These are phyloP conservation scores for Macrotrachela quadricornifera DNA, from an alignment of 1,140 invertebrate genomes.

Conservation along the genomic window DNA sequence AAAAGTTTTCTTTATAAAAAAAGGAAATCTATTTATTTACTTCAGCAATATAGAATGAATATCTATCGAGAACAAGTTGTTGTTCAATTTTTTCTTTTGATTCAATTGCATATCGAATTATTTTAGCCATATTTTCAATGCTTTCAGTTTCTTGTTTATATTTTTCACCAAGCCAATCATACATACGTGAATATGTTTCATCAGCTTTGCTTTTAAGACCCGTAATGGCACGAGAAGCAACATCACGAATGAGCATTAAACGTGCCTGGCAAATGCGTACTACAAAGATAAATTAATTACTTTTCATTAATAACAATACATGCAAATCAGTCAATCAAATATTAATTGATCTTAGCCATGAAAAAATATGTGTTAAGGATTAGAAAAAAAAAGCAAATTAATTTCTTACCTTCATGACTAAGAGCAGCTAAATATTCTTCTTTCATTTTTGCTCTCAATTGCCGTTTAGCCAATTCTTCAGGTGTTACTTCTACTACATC, in stretches of 20 bases:
- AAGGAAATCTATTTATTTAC: conserved; percentile 10
- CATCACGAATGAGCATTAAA: conserved; percentile 19
- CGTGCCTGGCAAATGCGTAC: conserved; percentile 14
- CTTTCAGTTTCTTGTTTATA: conserved; percentile 29
- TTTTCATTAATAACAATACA: no score
- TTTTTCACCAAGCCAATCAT: conserved; percentile 27
- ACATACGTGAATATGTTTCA: conserved; percentile 23
- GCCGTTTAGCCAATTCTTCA: conserved; percentile 21
- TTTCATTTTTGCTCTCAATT: conserved; percentile 17
- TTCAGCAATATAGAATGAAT: conserved; percentile 24
- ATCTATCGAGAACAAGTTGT: conserved; percentile 20
- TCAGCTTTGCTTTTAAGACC: conserved; percentile 24
- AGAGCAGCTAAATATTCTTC: conserved; percentile 22
- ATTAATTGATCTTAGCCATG: no score
- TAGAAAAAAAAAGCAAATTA: no score
- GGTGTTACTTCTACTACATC: conserved; percentile 14
- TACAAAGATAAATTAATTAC: conserved; percentile 14
- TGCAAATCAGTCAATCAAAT: no score
- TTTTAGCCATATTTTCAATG: conserved; percentile 26
- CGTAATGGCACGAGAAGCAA: conserved; percentile 17
- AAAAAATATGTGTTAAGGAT: conserved; percentile 16
- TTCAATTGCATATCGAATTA: conserved; percentile 22
- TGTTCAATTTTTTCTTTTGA: conserved; percentile 18
- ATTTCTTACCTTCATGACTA: conserved; percentile 18
- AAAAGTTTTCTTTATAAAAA: no score